Evolutionary conservation across 1,140 invertebrate genomes (phyloP), one percentile per base, ranked within the genome.

Genomic region (Temnothorax nylanderi): DNA sequence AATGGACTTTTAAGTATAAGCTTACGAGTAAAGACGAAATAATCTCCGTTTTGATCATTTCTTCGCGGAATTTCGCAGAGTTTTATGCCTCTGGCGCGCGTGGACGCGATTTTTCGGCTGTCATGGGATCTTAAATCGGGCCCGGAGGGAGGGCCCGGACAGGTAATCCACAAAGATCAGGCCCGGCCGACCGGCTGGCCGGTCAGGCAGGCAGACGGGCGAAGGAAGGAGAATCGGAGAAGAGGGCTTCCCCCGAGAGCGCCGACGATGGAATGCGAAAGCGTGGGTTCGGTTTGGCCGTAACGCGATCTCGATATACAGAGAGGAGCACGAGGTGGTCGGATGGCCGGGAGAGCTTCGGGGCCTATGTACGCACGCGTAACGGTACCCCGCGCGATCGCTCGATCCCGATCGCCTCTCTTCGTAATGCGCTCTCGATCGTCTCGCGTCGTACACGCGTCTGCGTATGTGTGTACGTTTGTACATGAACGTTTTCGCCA

Each of bases 251-350:
- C 74, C 69, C 60, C 34, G 71, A 72, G 64, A 88, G 71, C 67
- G 62, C 60, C 86, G 72, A 54, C 67, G 74, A 75, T 84, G 89
- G 90, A 91, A 91, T 91, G 90, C 90, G 85, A 91, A 90, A 91
- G 87, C 90, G 90, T 91, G 90, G 90, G 90, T 91, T 90, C 86
- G 89, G 75, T 90, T 90, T 74, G 87, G 71, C 78, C 86, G 87
- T 88, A 88, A 91, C 90, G 89, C 87, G 90, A 91, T 91, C 90
- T 88, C 87, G 89, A 89, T 91, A 60, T 56, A 88, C n/a, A 62
- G 54, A 26, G 51, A 82, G 3, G 41, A 32, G 51, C 34, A 32
- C 21, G 41, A n/a, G 37, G 37, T 44, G 51, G 37, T 71, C 60
- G 71, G 26, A 34, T 47, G 86, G 67, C 34, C 47, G 21, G 65